Evolutionary conservation across 1,140 invertebrate species (phyloP).

Genomic region (Schlechtendalia chinensis): DNA sequence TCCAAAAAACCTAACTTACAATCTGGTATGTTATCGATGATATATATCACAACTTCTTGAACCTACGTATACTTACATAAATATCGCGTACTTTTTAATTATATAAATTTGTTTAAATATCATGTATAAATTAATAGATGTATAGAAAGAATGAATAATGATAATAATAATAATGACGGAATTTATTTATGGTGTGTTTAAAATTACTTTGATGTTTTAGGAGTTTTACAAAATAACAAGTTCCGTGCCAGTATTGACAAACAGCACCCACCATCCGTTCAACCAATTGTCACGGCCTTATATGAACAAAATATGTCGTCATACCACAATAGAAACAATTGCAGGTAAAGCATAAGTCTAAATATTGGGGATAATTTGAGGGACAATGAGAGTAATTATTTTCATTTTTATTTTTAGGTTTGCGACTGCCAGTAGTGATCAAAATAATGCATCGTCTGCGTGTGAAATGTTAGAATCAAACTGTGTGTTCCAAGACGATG

Average conservation of each 20-base stretch:
- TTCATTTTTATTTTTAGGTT: background rate
- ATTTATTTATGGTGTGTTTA: background rate
- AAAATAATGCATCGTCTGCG: background rate
- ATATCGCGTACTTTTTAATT: no score
- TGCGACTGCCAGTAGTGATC: background rate
- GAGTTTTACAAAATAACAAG: constrained; percentile 21
- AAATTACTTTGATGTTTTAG: background rate
- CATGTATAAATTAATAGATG: no score
- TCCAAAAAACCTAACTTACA: constrained; percentile 4
- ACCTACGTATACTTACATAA: no score
- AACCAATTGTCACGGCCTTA: background rate
- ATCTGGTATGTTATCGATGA: background rate
- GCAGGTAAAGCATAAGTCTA: background rate
- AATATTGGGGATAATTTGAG: no score
- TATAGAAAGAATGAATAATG: no score
- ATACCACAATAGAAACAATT: background rate
- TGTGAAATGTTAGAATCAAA: background rate
- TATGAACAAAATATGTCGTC: background rate
- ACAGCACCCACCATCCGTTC: background rate
- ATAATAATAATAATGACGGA: no score
- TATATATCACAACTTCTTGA: no score
- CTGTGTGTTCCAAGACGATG: constrained; percentile 37
- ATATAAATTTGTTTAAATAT: no score
- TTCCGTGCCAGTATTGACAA: background rate
- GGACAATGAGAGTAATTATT: background rate